Evolutionary conservation across 1,140 invertebrate species (phyloP), one percentile per base, ranked within the genome.

Genomic region (Solenopsis fugax): DNA sequence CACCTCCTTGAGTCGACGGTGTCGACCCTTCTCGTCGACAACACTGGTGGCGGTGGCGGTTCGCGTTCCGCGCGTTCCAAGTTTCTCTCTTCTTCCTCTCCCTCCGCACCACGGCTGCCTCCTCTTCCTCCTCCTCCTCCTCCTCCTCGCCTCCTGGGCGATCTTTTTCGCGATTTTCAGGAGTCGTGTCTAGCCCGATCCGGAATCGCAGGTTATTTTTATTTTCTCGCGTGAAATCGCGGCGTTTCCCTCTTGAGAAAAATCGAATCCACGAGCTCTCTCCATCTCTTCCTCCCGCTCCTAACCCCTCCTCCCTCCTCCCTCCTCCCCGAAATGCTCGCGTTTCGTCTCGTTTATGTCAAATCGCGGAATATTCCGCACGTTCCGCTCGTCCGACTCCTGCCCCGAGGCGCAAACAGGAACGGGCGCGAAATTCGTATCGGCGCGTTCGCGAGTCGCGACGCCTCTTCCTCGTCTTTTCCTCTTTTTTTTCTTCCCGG

Each of bases 21-120:
- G 91, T 91, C 80, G 69, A 92, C 86, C 89, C 91, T 93, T 92
- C 90, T 90, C 88, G 88, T 91, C 92, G 92, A 93, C 93, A 93
- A 93, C 92, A 93, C 91, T 92, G 84, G 54, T 92, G 86, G 80
- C 69, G 69, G 29, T 91, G 90, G 87, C 91, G 91, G 92, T 92
- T 88, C 93, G 84, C 86, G 67, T 76, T 93, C 90, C 92, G 86
- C 88, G 88, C 91, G 89, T 93, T 93, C 90, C 92, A 29, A 29
- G 67, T 76, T 93, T 89, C 92, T 86, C 88, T 87, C 91, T 87
- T 93, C 93, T 89, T 92, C 13, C n/a, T 29, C 58, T 85, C 85
- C 18, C 21, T 24, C 72, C 64, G n/a, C n/a, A n/a, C n/a, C n/a
- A n/a, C n/a, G n/a, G n/a, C n/a, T n/a, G n/a, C 86, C 0, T 34